Evolutionary conservation across 2,888 invertebrate species (phyloP).

Genomic region (Trachelus iudaicus): DNA sequence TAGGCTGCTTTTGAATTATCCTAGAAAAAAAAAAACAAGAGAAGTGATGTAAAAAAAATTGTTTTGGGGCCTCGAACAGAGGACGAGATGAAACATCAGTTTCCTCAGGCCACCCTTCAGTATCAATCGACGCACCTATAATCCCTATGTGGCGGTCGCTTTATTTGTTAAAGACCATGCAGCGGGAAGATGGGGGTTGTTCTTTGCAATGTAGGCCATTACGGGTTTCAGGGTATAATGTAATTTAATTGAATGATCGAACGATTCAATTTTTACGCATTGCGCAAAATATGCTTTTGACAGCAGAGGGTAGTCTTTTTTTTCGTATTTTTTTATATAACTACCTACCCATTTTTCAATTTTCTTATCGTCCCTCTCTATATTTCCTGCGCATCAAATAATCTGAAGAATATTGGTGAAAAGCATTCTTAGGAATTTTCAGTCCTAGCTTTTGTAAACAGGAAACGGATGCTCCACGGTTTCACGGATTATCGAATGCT

Average conservation of each 20-base stretch:
- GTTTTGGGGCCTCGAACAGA: background rate
- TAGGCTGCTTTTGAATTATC: background rate
- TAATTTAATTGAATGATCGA: background rate
- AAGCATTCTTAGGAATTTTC: background rate
- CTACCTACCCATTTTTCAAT: background rate
- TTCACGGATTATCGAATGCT: background rate
- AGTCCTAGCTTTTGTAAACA: background rate
- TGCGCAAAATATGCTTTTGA: background rate
- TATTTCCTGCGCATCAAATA: background rate
- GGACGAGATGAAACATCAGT: background rate
- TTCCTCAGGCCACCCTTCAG: background rate
- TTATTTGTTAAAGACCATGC: background rate
- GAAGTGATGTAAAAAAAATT: background rate
- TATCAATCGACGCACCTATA: background rate
- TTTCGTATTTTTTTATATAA: background rate
- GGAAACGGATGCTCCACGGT: background rate
- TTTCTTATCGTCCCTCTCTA: background rate
- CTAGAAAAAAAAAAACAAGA: background rate
- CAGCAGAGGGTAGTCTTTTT: background rate
- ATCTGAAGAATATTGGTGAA: background rate
- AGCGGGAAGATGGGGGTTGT: background rate
- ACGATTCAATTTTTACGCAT: background rate
- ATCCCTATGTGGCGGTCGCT: background rate
- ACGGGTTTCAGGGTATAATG: background rate
- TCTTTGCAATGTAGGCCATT: background rate